Base-by-base conservation (phyloP, 30 jellyfish, hydroid and myxozoan genomes). In the Aurelia aurita region DNA sequence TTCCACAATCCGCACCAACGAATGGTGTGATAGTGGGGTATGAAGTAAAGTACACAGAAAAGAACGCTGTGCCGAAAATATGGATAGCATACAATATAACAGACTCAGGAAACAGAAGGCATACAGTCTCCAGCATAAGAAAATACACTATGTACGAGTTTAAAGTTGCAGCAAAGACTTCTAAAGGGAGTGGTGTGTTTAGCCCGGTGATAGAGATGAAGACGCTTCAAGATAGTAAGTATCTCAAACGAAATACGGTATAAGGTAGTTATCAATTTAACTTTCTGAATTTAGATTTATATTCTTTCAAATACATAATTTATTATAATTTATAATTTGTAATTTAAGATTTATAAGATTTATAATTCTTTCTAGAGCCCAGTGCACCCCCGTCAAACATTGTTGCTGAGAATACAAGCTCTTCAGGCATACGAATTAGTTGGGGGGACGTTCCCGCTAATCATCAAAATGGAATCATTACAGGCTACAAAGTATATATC, bases 391-490 rank as follows among this genome's bases (percentile, higher is more conserved):
- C 91, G 23, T 16, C 61, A 35, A 68, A 67, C 29, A 58, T 81
- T 68, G 71, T 67, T 10, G 85, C 65, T 10, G 18, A 39, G 32
- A 66, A 54, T 57, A 68, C 91, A 7, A 81, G 85, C 59, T 81
- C 91, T 19, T 67, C 84, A 29, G 67, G 91, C 60, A 46, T 81
- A 32, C 25, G 53, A 21, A 19, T 66, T 1, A 35, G 35, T 31
- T 81, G 91, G 91, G 68, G 45, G 22, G 72, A 81, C 31, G 91
- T 81, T 12, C 84, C 74, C 1, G 18, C 66, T 2, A 71, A 67
- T 10, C 68, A 81, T 57, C 84, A 72, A 23, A 81, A 69, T 58
- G 91, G 91, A 8, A 81, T 81, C 43, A 81, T 81, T n/a, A 81
- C 91, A 2, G 69, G 59, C 3, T 81, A 67, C 82, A 55, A 68